These are phyloP conservation scores for Drosophila algonquin DNA, from an alignment of 2,888 invertebrate species.

Conservation along the genomic window DNA sequence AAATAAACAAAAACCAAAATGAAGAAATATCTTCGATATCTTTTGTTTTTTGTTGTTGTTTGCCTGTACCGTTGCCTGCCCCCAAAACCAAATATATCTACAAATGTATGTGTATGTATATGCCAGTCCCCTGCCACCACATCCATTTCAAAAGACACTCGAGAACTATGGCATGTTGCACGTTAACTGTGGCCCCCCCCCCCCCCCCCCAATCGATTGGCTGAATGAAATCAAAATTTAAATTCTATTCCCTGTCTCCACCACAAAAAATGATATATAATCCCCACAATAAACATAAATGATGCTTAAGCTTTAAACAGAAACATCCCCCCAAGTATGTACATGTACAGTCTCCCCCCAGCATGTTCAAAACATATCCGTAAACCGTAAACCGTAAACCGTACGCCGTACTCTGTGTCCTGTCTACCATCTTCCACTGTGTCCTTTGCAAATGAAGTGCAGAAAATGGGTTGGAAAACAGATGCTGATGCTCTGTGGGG, in stretches of 20 bases:
- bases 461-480: background rate
- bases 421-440: no score
- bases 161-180: conserved; percentile 53
- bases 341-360: background rate
- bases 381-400: background rate
- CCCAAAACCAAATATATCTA: background rate
- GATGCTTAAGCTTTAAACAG: background rate
- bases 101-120: background rate
- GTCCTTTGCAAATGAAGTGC: background rate
- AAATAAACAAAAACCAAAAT: conserved; percentile 21
- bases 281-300: conserved; percentile 11
- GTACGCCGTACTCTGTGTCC: no score
- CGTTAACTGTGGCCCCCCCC: conserved; percentile 41
- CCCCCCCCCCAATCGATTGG: conserved; percentile 27
- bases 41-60: background rate
- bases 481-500: no score
- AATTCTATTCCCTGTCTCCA: background rate
- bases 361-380: conserved; percentile 18
- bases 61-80: conserved; percentile 31
- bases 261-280: conserved; percentile 5
- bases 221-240: conserved; percentile 36
- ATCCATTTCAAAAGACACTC: background rate
- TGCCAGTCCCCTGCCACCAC: background rate
- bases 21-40: conserved; percentile 16
- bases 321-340: background rate